These are phyloP conservation scores for Celastrina argiolus DNA, from an alignment of 2,888 invertebrate genomes.

Conservation along the genomic window DNA sequence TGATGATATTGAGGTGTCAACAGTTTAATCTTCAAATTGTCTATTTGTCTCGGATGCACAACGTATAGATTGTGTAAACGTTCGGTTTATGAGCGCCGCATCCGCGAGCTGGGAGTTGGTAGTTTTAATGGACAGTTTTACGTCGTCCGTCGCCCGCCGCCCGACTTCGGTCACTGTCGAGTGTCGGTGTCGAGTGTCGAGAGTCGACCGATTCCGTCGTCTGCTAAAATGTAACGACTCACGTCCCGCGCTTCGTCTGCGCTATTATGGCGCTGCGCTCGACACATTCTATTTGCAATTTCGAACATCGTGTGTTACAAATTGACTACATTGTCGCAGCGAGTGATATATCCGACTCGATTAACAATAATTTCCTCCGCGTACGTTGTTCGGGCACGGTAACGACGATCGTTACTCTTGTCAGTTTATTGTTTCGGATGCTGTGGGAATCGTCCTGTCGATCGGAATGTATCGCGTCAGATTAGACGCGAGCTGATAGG, in stretches of 20 bases:
- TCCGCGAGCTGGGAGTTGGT: not conserved
- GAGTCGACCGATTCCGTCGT: slow-evolving; percentile 9
- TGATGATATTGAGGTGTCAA: not conserved
- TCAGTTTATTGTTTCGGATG: not conserved
- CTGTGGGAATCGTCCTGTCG: slow-evolving; percentile 6
- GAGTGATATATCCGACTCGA: slow-evolving; percentile 6
- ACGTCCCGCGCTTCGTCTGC: not conserved
- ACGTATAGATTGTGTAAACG: not conserved
- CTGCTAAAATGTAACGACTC: slow-evolving; percentile 18
- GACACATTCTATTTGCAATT: not conserved
- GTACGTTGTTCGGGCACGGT: not conserved
- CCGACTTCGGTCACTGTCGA: not conserved
- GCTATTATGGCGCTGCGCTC: not conserved
- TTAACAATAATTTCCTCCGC: not conserved
- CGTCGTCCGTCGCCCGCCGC: slow-evolving; percentile 1
- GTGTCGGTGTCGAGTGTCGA: slow-evolving; percentile 3
- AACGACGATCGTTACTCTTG: not conserved
- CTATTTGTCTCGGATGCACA: not conserved
- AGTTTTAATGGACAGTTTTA: slow-evolving; percentile 12
- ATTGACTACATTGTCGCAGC: slow-evolving; percentile 1
- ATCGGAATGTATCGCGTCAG: not conserved
- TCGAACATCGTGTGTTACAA: not conserved
- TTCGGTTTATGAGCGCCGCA: not conserved
- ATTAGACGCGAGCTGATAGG: not conserved
- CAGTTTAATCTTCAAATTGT: not conserved